Evolutionary conservation across 2,888 invertebrate species (phyloP), one percentile per base, ranked within the genome.

Genomic region (Caenorhabditis virilis): DNA sequence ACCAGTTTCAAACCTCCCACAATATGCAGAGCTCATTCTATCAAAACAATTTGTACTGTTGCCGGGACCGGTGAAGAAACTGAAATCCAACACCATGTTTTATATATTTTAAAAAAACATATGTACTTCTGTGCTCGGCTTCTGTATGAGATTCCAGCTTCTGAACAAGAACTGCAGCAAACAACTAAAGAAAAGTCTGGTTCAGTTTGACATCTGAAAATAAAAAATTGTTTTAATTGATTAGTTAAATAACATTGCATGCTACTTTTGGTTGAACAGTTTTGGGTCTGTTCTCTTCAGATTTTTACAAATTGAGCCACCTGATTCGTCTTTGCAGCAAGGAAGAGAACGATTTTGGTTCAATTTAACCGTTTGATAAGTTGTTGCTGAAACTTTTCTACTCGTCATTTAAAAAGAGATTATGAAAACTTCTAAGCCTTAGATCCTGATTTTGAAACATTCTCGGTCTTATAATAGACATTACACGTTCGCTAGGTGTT

Each of bases 181-280:
- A 74, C 74, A 22, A 74, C 72, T 11, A 74, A 51, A 2, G 72
- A 72, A 36, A 74, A 74, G 53, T 74, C 74, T 0, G 74, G 72
- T 43, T 74, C 74, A 2, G 54, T 47, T 39, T 57, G 56, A 42
- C 74, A 74, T 46, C 74, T 69, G 38, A 25, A 49, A 43, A 35
- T 1, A 20, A 45, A 27, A 50, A n/a, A n/a, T n/a, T n/a, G n/a
- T n/a, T n/a, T n/a, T n/a, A n/a, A n/a, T n/a, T n/a, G n/a, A n/a
- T n/a, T n/a, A n/a, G n/a, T n/a, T 6, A 33, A 47, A 33, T 11
- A 5, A 39, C 2, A 36, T 5, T 23, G 22, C 22, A 23, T 26
- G 3, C 35, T 20, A 72, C 70, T 68, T 71, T 15, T 68, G 55
- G 5, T 59, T 53, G 49, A 74, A 74, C 0, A 50, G 43, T 39